A percentile compares a stretch with the other conserved stretches of the same genome.
Conservation (phyloP, 2,888 invertebrate species). For the Spodoptera picta region DNA sequence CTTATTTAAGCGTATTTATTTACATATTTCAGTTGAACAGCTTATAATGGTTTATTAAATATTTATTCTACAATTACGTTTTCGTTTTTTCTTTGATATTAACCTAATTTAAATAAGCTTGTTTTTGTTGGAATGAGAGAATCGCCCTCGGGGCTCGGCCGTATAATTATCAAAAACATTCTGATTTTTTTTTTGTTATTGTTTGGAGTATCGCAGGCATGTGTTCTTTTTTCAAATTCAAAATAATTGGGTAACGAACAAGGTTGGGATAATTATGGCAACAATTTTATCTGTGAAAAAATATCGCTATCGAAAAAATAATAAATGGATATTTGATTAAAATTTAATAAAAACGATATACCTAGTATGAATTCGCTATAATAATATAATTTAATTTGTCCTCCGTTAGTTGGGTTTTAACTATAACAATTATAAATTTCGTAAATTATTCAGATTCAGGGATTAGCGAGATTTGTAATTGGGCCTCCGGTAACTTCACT, state of each 20-base stretch:
- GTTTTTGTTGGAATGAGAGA: background rate
- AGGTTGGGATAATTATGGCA: no score
- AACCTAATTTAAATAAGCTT: slow-evolving; percentile 11
- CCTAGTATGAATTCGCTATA: slow-evolving; percentile 8
- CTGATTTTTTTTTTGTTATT: slow-evolving; percentile 7
- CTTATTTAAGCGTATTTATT: slow-evolving; percentile 17
- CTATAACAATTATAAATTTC: no score
- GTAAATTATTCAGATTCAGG: no score
- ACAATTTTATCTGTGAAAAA: no score
- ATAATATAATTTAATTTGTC: slow-evolving; percentile 2
- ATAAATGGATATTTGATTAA: no score
- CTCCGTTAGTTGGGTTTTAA: no score
- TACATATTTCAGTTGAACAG: slow-evolving; percentile 12
- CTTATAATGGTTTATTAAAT: slow-evolving; percentile 26
- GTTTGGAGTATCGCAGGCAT: background rate
- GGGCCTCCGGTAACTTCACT: no score
- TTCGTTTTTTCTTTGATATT: slow-evolving; percentile 16
- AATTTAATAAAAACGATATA: background rate
- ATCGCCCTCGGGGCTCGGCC: slow-evolving; percentile 7
- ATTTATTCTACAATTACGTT: slow-evolving; percentile 17
- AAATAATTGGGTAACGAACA: slow-evolving; percentile 2
- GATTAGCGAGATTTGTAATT: no score
- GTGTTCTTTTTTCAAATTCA: no score
- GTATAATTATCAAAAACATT: slow-evolving; percentile 21
- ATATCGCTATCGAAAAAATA: no score